Evolutionary conservation across 2,113 vertebrate species (phyloP).

Genomic region (Seriola aureovittata): DNA sequence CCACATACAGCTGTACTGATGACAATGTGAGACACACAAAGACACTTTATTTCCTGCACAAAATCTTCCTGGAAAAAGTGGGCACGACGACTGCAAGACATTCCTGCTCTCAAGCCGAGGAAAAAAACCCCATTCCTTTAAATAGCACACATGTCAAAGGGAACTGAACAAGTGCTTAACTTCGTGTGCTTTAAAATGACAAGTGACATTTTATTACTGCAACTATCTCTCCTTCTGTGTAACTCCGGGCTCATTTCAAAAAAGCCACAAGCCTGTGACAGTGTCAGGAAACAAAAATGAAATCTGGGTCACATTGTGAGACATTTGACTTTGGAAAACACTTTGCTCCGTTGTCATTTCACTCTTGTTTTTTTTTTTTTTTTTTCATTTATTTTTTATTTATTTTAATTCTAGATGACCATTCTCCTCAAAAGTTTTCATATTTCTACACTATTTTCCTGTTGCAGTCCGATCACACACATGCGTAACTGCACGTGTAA

Average conservation of each 20-base stretch:
- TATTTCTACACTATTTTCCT: neutral
- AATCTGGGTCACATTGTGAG: slow-evolving; percentile 69
- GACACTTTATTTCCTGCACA: neutral
- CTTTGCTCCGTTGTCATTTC: slow-evolving; percentile 36
- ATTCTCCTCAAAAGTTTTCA: neutral
- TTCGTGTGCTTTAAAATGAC: slow-evolving; percentile 26
- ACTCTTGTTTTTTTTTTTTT: neutral
- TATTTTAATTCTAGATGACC: slow-evolving; percentile 33
- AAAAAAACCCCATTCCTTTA: neutral
- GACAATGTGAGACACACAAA: slow-evolving; percentile 10
- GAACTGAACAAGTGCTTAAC: neutral
- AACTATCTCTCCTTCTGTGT: neutral
- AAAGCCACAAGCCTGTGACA: slow-evolving; percentile 44
- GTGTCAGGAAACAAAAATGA: slow-evolving; percentile 40
- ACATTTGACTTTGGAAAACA: slow-evolving; percentile 47
- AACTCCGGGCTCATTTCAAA: slow-evolving; percentile 36
- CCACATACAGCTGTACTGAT: slow-evolving; percentile 15
- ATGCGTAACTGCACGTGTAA: neutral
- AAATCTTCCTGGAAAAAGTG: neutral
- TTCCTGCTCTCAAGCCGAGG: neutral
- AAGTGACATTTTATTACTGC: slow-evolving; percentile 32
- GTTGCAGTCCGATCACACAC: neutral
- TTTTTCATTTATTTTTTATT: neutral
- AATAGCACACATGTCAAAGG: slow-evolving; percentile 4
- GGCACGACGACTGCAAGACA: too few species aligned